A percentile compares a stretch with the other conserved stretches of the same genome.
phyloP scores from a whole-genome alignment of 2,113 vertebrate genomes.

The Triplophysa rosa region DNA sequence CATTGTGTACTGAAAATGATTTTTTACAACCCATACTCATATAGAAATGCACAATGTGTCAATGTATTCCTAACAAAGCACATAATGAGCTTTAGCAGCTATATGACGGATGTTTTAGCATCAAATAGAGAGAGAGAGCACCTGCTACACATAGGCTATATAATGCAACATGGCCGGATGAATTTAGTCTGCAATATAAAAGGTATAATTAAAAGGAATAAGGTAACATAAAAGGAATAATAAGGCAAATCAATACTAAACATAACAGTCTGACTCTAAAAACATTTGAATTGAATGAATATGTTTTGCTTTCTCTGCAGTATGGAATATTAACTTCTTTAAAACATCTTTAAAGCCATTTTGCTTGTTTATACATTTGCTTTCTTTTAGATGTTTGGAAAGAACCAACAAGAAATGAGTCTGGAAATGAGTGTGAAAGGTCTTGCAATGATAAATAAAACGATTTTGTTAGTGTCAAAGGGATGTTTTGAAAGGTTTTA shows the following conservation, averaged over 20 bases:
- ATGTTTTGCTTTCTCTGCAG: neutral
- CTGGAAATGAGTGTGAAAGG: neutral
- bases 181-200: neutral
- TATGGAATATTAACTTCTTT: neutral
- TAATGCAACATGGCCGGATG: neutral
- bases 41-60: neutral
- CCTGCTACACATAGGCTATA: neutral
- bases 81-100: neutral
- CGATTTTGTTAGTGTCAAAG: no score
- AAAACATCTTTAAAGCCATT: neutral
- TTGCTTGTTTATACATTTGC: neutral
- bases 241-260: neutral
- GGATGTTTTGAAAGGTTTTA: neutral
- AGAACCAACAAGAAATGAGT: neutral
- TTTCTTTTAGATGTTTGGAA: neutral
- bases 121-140: neutral
- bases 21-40: neutral
- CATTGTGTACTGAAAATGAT: neutral
- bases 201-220: no score
- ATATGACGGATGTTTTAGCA: neutral
- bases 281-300: slow-evolving; percentile 6
- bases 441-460: neutral
- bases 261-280: slow-evolving; percentile 4
- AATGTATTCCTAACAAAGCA: neutral
- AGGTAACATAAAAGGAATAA: neutral